Conservation (phyloP, 2,888 invertebrate species). For the Hirtodrosophila alboralis region DNA sequence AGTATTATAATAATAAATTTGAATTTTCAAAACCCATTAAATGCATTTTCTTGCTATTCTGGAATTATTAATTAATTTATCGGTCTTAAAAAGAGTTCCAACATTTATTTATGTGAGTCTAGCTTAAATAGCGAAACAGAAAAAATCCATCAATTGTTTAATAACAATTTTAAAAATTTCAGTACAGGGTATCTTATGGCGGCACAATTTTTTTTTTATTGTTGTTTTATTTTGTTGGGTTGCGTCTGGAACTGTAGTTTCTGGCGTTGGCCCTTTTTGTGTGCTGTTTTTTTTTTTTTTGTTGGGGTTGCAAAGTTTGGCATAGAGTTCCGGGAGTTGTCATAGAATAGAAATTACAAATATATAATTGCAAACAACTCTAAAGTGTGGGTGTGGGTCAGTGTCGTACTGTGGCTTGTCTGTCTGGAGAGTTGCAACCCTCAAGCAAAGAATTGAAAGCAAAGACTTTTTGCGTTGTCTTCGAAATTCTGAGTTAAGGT, state of each 20-base stretch:
- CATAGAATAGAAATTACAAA: constrained; percentile 65
- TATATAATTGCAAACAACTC: constrained; percentile 41
- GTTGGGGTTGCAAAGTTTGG: constrained; percentile 69
- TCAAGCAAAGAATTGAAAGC: constrained; percentile 52
- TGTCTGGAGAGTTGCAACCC: constrained; percentile 73
- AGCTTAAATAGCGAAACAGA: too few species aligned
- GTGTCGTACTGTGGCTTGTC: constrained; percentile 32
- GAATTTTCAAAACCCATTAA: too few species aligned
- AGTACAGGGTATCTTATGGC: not conserved
- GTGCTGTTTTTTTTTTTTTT: constrained; percentile 41
- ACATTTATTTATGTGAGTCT: too few species aligned
- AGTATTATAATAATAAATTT: too few species aligned
- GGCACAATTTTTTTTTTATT: not conserved
- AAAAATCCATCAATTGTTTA: too few species aligned
- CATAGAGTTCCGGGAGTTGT: constrained; percentile 72
- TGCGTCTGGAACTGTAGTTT: constrained; percentile 41
- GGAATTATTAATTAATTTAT: too few species aligned
- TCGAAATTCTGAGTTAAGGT: constrained; percentile 1
- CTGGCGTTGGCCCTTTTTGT: constrained; percentile 19
- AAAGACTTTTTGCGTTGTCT: constrained; percentile 24
- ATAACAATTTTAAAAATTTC: too few species aligned
- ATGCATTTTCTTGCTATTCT: too few species aligned
- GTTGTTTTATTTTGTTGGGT: constrained; percentile 11
- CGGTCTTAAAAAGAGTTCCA: too few species aligned
- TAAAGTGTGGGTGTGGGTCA: constrained; percentile 17